A percentile compares a stretch with the other conserved stretches of the same genome.
phyloP scores from a whole-genome alignment of 2,888 invertebrate genomes.

The Pherbina coryleti region DNA sequence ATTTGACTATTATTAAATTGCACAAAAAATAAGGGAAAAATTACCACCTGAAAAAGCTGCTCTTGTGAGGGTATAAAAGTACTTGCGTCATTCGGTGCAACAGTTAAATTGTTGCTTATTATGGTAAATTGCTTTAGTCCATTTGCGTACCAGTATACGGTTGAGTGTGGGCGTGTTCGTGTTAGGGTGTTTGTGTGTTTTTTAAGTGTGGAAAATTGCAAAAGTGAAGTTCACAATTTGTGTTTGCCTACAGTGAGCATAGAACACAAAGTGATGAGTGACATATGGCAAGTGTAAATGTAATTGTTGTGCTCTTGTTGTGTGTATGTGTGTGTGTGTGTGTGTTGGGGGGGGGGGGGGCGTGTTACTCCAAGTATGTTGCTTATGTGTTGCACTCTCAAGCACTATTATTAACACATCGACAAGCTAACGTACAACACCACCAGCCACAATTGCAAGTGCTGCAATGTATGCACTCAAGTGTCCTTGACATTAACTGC shows the following conservation, averaged over 20 bases:
- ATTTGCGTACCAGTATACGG: too few relatives aligned
- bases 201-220: not conserved
- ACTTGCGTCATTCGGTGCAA: not conserved
- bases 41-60: not conserved
- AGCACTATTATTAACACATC: too few relatives aligned
- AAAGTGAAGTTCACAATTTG: not conserved
- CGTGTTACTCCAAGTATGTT: too few relatives aligned
- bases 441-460: too few relatives aligned
- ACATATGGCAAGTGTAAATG: not conserved
- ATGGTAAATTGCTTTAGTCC: not conserved
- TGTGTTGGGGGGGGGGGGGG: not conserved
- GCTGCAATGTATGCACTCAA: too few relatives aligned
- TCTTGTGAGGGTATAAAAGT: not conserved
- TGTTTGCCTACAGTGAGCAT: too few relatives aligned
- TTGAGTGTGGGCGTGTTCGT: not conserved
- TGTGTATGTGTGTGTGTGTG: not conserved
- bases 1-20: too few relatives aligned
- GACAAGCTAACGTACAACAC: too few relatives aligned
- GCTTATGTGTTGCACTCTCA: too few relatives aligned
- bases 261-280: too few relatives aligned
- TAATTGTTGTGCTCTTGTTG: not conserved
- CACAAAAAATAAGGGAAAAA: not conserved
- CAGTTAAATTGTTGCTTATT: constrained; percentile 9
- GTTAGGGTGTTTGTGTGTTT: not conserved
- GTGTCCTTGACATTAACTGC: too few relatives aligned